A percentile compares a stretch with the other conserved stretches of the same genome.
These are phyloP conservation scores for Drosophila yooni DNA, from an alignment of 2,888 invertebrate species.

Conservation along the genomic window DNA sequence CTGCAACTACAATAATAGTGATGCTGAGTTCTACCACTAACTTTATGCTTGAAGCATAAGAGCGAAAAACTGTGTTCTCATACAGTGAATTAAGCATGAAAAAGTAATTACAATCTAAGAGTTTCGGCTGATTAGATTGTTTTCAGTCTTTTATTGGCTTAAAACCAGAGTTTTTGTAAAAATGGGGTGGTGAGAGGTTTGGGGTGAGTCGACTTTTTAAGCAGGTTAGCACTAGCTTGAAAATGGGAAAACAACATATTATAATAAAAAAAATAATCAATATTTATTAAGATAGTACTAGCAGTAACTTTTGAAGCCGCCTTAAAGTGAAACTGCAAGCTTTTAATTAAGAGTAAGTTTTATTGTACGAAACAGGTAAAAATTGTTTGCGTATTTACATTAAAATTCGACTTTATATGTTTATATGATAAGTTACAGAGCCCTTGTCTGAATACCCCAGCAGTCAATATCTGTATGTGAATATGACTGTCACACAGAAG, in stretches of 20 bases:
- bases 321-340: not conserved
- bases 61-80: too few relatives aligned
- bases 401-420: not conserved
- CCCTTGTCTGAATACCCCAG: not conserved
- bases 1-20: too few relatives aligned
- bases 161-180: too few relatives aligned
- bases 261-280: not conserved
- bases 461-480: not conserved
- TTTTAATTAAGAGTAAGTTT: not conserved
- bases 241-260: not conserved
- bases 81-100: too few relatives aligned
- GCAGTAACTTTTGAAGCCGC: not conserved
- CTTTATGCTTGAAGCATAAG: too few relatives aligned
- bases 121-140: not conserved
- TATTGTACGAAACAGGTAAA: not conserved
- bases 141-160: not conserved
- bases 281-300: not conserved
- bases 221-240: too few relatives aligned
- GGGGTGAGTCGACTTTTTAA: not conserved
- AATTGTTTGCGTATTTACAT: not conserved
- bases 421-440: too few relatives aligned
- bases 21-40: too few relatives aligned
- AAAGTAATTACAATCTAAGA: not conserved
- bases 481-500: not conserved
- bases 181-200: not conserved